Evolutionary conservation across 2,888 invertebrate species (phyloP).

Genomic region (Apodemia hepburni): DNA sequence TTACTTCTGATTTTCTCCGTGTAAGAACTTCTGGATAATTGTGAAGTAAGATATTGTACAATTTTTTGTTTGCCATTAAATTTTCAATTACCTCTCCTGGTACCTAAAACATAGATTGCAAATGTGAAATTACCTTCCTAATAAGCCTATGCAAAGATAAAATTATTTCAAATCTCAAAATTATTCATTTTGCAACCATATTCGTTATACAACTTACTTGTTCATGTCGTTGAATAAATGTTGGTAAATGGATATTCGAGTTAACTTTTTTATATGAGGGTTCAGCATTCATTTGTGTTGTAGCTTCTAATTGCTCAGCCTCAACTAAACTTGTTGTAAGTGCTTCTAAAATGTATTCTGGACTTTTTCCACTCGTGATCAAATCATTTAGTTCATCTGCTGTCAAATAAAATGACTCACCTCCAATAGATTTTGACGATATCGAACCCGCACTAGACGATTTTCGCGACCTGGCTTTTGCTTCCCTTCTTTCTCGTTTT

Average conservation of each 20-base stretch:
- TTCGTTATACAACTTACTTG: slow-evolving; percentile 64
- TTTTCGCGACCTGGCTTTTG: slow-evolving; percentile 58
- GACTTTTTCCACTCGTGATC: slow-evolving; percentile 84
- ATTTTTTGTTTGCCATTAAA: slow-evolving; percentile 79
- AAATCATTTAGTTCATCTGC: slow-evolving; percentile 83
- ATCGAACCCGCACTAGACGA: slow-evolving; percentile 74
- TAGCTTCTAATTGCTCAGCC: slow-evolving; percentile 63
- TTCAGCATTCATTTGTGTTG: slow-evolving; percentile 67
- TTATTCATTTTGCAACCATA: background rate
- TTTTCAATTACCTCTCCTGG: slow-evolving; percentile 86
- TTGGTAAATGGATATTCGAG: slow-evolving; percentile 88
- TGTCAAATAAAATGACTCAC: slow-evolving; percentile 74
- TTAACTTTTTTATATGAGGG: slow-evolving; percentile 62
- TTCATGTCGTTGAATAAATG: slow-evolving; percentile 86
- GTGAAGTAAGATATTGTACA: slow-evolving; percentile 84
- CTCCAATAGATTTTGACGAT: slow-evolving; percentile 69
- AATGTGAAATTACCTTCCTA: slow-evolving; percentile 1
- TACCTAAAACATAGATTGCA: slow-evolving; percentile 66
- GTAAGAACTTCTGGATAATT: slow-evolving; percentile 84
- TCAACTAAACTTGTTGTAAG: slow-evolving; percentile 78
- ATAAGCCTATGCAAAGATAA: no score
- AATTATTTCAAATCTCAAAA: no score
- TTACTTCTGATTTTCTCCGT: slow-evolving; percentile 81
- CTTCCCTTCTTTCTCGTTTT: slow-evolving; percentile 66
- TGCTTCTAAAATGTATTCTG: slow-evolving; percentile 82